Evolutionary conservation across 1,140 invertebrate genomes (phyloP), one percentile per base, ranked within the genome.

Genomic region (Ceratina japonica): DNA sequence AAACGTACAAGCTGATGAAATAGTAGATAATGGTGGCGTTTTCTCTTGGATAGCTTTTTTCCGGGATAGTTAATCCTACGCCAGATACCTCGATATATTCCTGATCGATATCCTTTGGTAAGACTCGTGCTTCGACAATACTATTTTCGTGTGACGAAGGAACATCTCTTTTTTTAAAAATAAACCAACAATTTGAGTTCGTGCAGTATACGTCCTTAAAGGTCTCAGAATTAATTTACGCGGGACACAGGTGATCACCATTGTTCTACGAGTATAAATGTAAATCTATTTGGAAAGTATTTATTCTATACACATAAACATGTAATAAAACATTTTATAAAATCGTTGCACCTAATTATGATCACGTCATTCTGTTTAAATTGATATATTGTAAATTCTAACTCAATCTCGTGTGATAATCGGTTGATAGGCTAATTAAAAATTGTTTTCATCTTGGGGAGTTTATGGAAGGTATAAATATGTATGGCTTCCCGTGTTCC

Each of bases 81-180:
- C 49, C 54, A 24, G 51, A 65, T 65, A 27, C 27, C 22, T 69
- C 37, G 37, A 24, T 22, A 16, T 64, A 65, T 20, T 59, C 31
- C 70, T 66, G 8, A 66, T 54, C 51, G 24, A 56, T 44, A 20
- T n/a, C 69, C 37, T 49, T 72, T 49, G 63, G 54, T 22, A 51
- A 81, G 27, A 31, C 56, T 78, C 69, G 80, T 79, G 75, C 76
- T 79, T 81, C 54, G 75, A 81, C 80, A 79, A 79, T 81, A 81
- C 68, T 78, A 16, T 76, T 58, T 64, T 63, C 31, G 59, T 54
- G 52, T 37, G 51, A 66, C 56, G 58, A 2, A 22, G 22, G 22
- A 61, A 72, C 62, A 22, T 44, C 2, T 65, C 15, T 61, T 18
- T 18, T 22, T 12, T n/a, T 2, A 15, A 0, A n/a, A 1, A 20